Evolutionary conservation across 2,113 vertebrate species (phyloP), one percentile per base, ranked within the genome.

Genomic region (Aplodontia rufa): DNA sequence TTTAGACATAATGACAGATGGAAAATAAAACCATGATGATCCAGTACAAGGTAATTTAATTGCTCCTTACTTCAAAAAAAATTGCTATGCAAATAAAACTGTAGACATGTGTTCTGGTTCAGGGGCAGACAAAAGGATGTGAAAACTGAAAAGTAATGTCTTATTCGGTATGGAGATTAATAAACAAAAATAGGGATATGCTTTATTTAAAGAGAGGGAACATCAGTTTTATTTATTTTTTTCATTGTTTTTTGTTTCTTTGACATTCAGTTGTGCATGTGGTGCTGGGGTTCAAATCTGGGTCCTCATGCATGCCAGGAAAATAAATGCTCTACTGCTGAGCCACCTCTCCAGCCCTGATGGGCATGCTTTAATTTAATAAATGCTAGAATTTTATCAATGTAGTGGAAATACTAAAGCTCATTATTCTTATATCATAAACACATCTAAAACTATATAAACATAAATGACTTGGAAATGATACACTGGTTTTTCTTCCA

Each of bases 61-160:
- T 64, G 69, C 24, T 69, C 80, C 28, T 40, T 96, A 62, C 24
- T 75, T 79, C 16, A 92, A 94, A 32, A 72, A 87, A 82, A 88
- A 8, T 84, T 90, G 76, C 20, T 64, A 86, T 80, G 24, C 1
- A 8, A 94, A n/a, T 68, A 66, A 91, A 92, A 62, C 1, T 68
- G 22, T n/a, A 60, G 0, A 1, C 10, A 60, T 20, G 32, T 78
- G 82, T 53, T 79, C 85, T 81, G 2, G 32, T 47, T 75, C 12
- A 80, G 4, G 26, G 83, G 51, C 40, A 75, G 28, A 80, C 26
- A 93, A 53, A 30, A 6, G 5, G 60, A 96, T 3, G 24, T 6
- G 30, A 45, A 95, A 75, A 95, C 90, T 3, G 64, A 79, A 89
- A 91, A 58, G 22, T 22, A 51, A 79, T 75, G 5, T 81, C 51